Conservation (phyloP, 2,113 vertebrate genomes). For the Channa argus region DNA sequence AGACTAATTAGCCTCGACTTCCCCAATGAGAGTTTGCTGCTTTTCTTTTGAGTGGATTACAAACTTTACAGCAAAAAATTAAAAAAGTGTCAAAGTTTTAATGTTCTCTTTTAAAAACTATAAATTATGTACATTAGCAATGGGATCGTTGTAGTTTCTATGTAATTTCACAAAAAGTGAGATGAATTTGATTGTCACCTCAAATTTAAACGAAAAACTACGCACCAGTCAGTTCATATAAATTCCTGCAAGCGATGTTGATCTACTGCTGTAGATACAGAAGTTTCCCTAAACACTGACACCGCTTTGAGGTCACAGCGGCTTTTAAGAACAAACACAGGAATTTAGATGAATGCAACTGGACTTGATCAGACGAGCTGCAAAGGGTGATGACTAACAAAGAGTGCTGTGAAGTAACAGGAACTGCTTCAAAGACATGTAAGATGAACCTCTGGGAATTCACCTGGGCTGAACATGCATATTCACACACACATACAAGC, state of each 20-base stretch:
- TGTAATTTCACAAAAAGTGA: not conserved
- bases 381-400: slow-evolving; percentile 34
- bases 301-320: slow-evolving; percentile 44
- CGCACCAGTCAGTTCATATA: slow-evolving; percentile 13
- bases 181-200: not conserved
- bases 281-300: slow-evolving; percentile 45
- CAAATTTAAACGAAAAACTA: not conserved
- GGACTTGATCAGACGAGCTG: slow-evolving; percentile 14
- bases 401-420: slow-evolving; percentile 30
- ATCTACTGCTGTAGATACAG: not conserved
- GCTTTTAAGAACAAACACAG: slow-evolving; percentile 46
- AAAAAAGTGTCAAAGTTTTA: too few species aligned
- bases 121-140: not conserved
- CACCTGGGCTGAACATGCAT: slow-evolving; percentile 55
- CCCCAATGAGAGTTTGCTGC: too few species aligned
- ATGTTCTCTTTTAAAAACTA: too few species aligned
- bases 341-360: slow-evolving; percentile 33
- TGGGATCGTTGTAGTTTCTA: too few species aligned
- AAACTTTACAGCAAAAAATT: too few species aligned
- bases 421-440: slow-evolving; percentile 62
- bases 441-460: slow-evolving; percentile 63
- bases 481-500: slow-evolving; percentile 52
- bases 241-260: slow-evolving; percentile 28
- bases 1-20: too few species aligned
- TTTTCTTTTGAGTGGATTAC: too few species aligned